Conservation (phyloP, 2,113 vertebrate genomes). For the Bos indicus region DNA sequence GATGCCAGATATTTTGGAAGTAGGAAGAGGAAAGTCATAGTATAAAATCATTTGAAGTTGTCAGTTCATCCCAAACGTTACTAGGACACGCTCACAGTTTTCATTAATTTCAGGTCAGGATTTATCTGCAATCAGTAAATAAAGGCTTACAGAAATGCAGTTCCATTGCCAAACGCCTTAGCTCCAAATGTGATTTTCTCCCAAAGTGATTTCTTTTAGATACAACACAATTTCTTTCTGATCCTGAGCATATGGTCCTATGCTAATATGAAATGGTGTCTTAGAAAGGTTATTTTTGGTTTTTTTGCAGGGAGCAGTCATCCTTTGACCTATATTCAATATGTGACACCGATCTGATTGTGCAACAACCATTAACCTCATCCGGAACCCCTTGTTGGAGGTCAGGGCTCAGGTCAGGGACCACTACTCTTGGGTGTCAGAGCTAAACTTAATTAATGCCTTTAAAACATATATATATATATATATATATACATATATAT, state of each 20-base stretch:
- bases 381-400: slow-evolving; percentile 24
- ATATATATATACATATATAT: too few species aligned
- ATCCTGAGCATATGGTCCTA: slow-evolving; percentile 50
- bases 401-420: slow-evolving; percentile 35
- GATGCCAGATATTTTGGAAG: slow-evolving; percentile 14
- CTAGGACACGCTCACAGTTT: neutral
- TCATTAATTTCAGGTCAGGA: slow-evolving; percentile 52
- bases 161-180: slow-evolving; percentile 45
- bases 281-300: slow-evolving; percentile 56
- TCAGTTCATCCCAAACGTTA: slow-evolving; percentile 27
- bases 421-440: slow-evolving; percentile 44
- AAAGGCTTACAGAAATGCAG: slow-evolving; percentile 38
- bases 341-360: slow-evolving; percentile 53
- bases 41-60: slow-evolving; percentile 16
- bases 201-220: slow-evolving; percentile 52
- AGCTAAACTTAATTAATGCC: slow-evolving; percentile 58
- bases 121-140: slow-evolving; percentile 53
- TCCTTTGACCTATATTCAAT: slow-evolving; percentile 62
- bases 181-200: slow-evolving; percentile 31
- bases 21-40: neutral
- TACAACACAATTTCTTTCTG: slow-evolving; percentile 40
- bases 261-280: slow-evolving; percentile 55
- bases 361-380: slow-evolving; percentile 42
- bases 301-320: slow-evolving; percentile 46
- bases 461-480: too few species aligned